Base-by-base conservation (phyloP, 2,113 vertebrate genomes). In the Callorhinus ursinus region DNA sequence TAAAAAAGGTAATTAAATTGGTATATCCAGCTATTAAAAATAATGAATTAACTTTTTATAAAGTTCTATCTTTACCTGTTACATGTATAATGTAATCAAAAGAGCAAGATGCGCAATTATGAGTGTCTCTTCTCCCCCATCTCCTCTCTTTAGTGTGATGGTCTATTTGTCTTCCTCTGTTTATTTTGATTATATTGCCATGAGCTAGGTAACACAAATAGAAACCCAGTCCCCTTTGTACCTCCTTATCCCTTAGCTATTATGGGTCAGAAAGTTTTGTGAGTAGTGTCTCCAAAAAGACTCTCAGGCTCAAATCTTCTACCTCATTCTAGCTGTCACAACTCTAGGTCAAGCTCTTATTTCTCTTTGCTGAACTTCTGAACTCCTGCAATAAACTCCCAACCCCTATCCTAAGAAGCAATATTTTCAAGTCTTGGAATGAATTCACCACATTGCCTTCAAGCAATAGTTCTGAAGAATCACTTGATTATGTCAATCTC, bases 291-390 rank as follows among this genome's bases (percentile, higher is more conserved):
- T 93, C 11, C 15, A 10, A 51, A 88, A 51, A 49, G 59, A 59
- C 3, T 36, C 61, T 72, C 42, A 46, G 71, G 4, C 10, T 89
- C 21, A 4, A 74, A 4, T 57, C 13, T 36, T 87, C 15, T 55
- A 26, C 46, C 14, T 96, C 39, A 36, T 79, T 90, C 28, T 10
- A 85, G 2, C 9, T 61, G 46, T 79, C 46, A 67, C 11, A 95
- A 33, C 7, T 87, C n/a, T 72, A 83, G 13, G 28, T 65, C 42
- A 53, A 67, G 22, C 18, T 84, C 46, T 67, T 81, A n/a, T 33
- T 89, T 95, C 15, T 96, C 6, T 57, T 90, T 83, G 33, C 59
- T 90, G 49, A 95, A 87, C 36, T 72, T 79, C 14, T 77, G 8
- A 79, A 31, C 33, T 72, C 18, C 31, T 82, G 4, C 26, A 72